Evolutionary conservation across 2,888 invertebrate genomes (phyloP).

Genomic region (Andrena flavipes): DNA sequence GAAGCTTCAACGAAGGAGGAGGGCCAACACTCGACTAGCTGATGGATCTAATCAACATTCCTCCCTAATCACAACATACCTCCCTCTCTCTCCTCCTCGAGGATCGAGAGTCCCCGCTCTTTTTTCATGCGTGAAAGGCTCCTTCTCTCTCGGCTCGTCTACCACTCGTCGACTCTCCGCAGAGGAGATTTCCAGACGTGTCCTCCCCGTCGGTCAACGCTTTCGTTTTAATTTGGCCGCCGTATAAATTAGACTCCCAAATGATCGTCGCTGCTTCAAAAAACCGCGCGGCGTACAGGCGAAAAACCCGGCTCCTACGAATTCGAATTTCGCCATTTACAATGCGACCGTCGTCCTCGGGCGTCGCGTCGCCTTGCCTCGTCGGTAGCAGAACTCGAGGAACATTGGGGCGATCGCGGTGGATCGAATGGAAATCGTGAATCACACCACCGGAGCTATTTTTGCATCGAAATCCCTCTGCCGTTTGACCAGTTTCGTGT

Average conservation of each 20-base stretch:
- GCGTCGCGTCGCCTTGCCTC: neutral
- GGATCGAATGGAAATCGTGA: conserved; percentile 11
- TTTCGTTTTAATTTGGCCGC: conserved; percentile 80
- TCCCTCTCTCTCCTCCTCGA: conserved; percentile 60
- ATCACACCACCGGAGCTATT: conserved; percentile 9
- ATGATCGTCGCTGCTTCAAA: conserved; percentile 71
- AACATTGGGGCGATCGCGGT: neutral
- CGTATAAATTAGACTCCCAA: conserved; percentile 82
- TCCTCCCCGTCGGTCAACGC: conserved; percentile 56
- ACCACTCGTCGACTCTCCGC: conserved; percentile 45
- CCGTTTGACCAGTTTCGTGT: neutral
- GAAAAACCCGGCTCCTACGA: conserved; percentile 58
- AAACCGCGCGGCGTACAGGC: conserved; percentile 42
- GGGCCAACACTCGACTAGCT: conserved; percentile 77
- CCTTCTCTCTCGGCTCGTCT: conserved; percentile 48
- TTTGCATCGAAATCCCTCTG: conserved; percentile 16
- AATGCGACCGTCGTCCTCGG: conserved; percentile 7
- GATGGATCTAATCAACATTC: conserved; percentile 85
- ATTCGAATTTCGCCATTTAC: conserved; percentile 42
- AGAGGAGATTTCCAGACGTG: conserved; percentile 67
- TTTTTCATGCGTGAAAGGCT: conserved; percentile 61
- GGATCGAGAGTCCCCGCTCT: conserved; percentile 40
- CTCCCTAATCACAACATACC: conserved; percentile 82
- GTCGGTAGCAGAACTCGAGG: neutral
- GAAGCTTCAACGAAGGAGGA: conserved; percentile 68